Percentiles rank a stretch among this genome's conserved stretches.
Evolutionary conservation across 2,888 invertebrate genomes (phyloP).

Genomic region (Lucinisca nassula): DNA sequence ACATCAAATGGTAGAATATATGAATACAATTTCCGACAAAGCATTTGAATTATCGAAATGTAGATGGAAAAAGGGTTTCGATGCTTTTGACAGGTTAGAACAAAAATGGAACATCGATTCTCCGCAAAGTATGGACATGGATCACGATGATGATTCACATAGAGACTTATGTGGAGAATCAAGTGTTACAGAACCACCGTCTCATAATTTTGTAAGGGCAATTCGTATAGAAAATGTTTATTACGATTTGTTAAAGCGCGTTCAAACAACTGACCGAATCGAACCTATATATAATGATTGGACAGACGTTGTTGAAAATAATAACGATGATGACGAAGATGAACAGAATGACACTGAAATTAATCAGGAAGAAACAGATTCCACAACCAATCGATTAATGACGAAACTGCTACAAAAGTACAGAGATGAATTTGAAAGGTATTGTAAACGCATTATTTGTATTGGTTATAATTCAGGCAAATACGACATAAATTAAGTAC

Average conservation of each 20-base stretch:
- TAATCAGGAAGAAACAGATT: no score
- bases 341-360: neutral
- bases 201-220: conserved; percentile 18
- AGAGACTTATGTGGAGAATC: conserved; percentile 9
- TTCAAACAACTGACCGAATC: neutral
- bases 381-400: neutral
- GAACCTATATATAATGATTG: neutral
- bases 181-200: conserved; percentile 8
- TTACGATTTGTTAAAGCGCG: neutral
- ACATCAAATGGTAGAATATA: neutral
- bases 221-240: conserved; percentile 31
- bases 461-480: neutral
- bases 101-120: neutral
- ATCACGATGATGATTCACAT: neutral
- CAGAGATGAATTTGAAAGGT: neutral
- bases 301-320: neutral
- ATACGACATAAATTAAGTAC: neutral
- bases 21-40: neutral
- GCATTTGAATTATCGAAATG: neutral
- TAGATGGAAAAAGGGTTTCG: neutral
- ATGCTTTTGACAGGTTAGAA: neutral
- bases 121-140: neutral
- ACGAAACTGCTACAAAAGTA: neutral
- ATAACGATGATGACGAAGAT: neutral
- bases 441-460: neutral